These are phyloP conservation scores for Madoqua kirkii DNA, from an alignment of 2,113 vertebrate genomes.

Conservation along the genomic window DNA sequence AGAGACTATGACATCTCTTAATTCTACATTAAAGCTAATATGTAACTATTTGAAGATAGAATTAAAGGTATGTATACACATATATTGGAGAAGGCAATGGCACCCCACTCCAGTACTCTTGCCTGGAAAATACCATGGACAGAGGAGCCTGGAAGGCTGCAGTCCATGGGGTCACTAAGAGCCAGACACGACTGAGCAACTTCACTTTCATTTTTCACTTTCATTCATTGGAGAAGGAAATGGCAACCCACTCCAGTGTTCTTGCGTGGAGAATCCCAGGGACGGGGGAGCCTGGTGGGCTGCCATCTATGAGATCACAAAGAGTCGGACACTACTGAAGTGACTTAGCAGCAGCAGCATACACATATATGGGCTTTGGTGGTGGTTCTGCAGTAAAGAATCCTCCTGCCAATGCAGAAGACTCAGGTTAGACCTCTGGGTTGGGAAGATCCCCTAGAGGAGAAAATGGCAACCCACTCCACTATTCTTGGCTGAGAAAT, in stretches of 20 bases:
- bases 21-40: not conserved
- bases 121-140: too few species aligned
- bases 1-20: not conserved
- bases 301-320: accelerated
- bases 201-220: too few species aligned
- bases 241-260: too few species aligned
- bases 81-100: too few species aligned
- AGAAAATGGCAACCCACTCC: not conserved
- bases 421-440: not conserved
- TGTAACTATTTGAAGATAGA: not conserved
- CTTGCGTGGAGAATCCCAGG: too few species aligned
- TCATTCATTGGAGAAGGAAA: too few species aligned
- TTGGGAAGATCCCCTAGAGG: not conserved
- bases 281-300: accelerated
- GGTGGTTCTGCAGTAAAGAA: not conserved
- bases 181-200: too few species aligned
- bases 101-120: too few species aligned
- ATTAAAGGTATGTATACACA: not conserved
- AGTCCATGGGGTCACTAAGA: too few species aligned
- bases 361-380: accelerated
- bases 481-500: not conserved
- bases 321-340: accelerated
- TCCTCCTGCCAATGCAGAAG: not conserved
- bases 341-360: too few species aligned
- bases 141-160: too few species aligned